Evolutionary conservation across 2,797 vertebrate genomes (phyloP).

Genomic region (Crocidura indochinensis): DNA sequence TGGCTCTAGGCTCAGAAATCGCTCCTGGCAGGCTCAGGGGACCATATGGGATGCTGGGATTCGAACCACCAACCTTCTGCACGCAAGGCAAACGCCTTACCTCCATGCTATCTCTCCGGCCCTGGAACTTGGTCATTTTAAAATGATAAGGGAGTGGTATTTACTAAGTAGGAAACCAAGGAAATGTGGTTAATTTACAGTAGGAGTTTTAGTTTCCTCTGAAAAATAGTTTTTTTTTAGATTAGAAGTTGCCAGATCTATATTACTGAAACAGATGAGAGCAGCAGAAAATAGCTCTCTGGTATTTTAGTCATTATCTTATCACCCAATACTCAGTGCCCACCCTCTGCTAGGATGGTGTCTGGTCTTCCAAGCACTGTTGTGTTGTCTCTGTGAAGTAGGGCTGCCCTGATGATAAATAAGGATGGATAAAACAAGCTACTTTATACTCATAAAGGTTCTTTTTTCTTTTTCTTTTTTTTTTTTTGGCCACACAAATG

Average conservation of each 20-base stretch:
- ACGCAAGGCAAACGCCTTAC: no score
- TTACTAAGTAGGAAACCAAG: constrained; percentile 8
- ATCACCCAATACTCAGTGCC: no score
- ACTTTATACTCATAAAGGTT: background rate
- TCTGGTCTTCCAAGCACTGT: no score
- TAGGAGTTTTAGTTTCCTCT: background rate
- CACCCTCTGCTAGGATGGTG: no score
- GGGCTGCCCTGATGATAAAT: background rate
- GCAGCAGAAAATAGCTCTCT: background rate
- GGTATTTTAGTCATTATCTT: background rate
- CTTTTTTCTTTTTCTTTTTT: no score
- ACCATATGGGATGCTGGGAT: no score
- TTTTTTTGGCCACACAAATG: no score
- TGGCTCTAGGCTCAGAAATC: no score
- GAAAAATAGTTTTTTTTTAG: constrained; percentile 24
- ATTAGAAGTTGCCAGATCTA: background rate
- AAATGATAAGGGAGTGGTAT: background rate
- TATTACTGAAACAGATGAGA: background rate
- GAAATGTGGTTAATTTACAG: constrained; percentile 5
- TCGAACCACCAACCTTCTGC: no score
- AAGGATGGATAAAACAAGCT: background rate
- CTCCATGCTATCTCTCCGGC: no score
- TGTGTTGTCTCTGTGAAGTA: background rate
- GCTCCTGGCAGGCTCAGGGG: no score
- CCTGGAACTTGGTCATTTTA: constrained; percentile 52